Evolutionary conservation across 2,113 vertebrate genomes (phyloP).

Genomic region (Cyanistes caeruleus): DNA sequence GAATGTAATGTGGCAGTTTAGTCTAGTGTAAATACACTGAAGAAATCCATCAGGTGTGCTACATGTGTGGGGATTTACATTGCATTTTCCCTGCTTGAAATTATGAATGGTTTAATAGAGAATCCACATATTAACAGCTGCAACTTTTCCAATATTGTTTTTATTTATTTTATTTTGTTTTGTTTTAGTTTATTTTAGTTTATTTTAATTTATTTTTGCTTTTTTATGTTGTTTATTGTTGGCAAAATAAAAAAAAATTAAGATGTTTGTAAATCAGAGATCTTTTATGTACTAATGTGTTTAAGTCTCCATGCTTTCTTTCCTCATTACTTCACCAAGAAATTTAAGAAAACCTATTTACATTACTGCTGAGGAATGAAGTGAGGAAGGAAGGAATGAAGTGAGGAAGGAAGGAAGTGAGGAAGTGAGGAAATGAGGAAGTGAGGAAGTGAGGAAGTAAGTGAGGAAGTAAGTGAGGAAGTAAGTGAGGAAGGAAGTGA

Average conservation of each 20-base stretch:
- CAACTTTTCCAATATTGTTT: background rate
- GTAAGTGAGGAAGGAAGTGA: no score
- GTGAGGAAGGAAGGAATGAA: no score
- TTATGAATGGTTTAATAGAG: background rate
- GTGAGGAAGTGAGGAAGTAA: no score
- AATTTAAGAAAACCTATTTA: background rate
- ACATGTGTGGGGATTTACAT: fast-evolving
- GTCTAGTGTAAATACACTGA: background rate
- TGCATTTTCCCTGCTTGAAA: background rate
- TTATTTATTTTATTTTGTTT: no score
- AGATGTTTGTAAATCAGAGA: background rate
- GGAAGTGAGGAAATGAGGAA: no score
- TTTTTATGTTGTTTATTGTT: no score
- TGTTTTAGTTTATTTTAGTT: no score
- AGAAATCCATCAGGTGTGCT: background rate
- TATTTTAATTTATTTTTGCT: no score
- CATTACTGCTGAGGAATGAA: background rate
- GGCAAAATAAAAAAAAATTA: fast-evolving
- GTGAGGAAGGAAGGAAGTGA: no score
- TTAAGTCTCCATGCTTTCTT: background rate
- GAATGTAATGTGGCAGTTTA: background rate
- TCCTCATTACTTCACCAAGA: background rate
- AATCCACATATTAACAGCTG: background rate
- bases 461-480: no score
- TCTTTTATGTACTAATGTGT: background rate